Conservation (phyloP, 2,113 vertebrate genomes). For the Pristiophorus japonicus region DNA sequence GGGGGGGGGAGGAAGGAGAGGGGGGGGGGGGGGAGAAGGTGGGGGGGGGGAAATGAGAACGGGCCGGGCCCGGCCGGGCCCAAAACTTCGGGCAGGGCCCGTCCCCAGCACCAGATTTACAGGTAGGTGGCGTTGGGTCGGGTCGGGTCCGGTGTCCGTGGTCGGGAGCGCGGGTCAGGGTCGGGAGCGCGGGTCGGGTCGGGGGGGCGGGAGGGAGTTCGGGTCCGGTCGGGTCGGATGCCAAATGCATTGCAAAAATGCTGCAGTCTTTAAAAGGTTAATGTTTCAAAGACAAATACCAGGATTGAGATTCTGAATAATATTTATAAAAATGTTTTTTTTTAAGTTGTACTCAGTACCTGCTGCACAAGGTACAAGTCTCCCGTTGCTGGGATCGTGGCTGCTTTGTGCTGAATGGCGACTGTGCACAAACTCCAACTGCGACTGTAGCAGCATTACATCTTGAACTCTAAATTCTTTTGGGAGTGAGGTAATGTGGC, state of each 20-base stretch:
- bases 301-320: not conserved
- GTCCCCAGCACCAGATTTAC: too few species aligned
- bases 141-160: too few species aligned
- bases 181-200: too few species aligned
- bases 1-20: too few species aligned
- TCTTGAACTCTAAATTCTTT: conserved; percentile 60
- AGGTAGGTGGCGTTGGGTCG: too few species aligned
- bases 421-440: conserved; percentile 72
- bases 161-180: too few species aligned
- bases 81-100: too few species aligned
- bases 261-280: not conserved
- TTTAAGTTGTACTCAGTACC: conserved; percentile 53
- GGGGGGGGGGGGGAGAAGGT: too few species aligned
- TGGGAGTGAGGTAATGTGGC: conserved; percentile 59
- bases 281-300: not conserved
- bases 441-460: conserved; percentile 66
- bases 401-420: conserved; percentile 55
- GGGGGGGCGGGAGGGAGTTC: too few species aligned
- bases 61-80: too few species aligned
- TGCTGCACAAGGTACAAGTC: conserved; percentile 77
- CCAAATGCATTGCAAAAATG: not conserved
- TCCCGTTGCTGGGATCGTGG: conserved; percentile 49
- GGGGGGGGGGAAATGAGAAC: too few species aligned
- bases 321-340: not conserved
- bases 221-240: too few species aligned